Percentiles rank a stretch among this genome's conserved stretches.
phyloP scores from a whole-genome alignment of 2,797 vertebrate species.

The Oreortyx pictus region DNA sequence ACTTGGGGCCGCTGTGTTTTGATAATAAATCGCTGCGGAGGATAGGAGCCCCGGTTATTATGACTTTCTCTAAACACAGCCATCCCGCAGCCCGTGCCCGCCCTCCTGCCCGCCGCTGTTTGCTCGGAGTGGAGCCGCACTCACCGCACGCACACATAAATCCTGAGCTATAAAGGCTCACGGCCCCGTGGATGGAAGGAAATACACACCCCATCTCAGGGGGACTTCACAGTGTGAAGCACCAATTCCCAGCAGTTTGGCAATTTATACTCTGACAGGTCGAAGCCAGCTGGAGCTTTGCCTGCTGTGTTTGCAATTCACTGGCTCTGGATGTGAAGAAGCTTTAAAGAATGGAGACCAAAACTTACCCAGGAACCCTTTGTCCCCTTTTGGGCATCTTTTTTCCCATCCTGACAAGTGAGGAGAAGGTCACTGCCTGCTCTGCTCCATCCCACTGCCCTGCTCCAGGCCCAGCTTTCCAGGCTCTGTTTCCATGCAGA shows the following conservation, averaged over 20 bases:
- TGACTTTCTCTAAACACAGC: slow-evolving; percentile 19
- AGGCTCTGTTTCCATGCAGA: neutral
- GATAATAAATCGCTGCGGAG: neutral
- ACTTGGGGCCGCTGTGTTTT: slow-evolving; percentile 23
- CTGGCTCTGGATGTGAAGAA: neutral
- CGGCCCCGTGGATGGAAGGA: neutral
- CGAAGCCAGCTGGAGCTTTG: neutral
- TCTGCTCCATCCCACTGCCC: neutral
- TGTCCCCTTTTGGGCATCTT: neutral
- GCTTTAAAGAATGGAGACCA: neutral
- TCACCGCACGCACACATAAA: neutral
- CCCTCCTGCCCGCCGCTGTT: neutral
- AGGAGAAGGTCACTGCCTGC: neutral
- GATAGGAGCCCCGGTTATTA: neutral
- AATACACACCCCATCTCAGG: rapidly evolving
- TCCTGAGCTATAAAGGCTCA: rapidly evolving
- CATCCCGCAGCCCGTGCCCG: neutral
- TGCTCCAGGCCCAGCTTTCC: neutral
- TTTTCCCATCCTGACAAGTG: neutral
- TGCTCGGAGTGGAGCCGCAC: neutral
- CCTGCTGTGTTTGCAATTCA: neutral
- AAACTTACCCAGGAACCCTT: neutral
- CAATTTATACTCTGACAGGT: neutral
- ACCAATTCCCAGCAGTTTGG: rapidly evolving
- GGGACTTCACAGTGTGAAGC: rapidly evolving